A percentile compares a stretch with the other conserved stretches of the same genome.
These are phyloP conservation scores for Caenorhabditis imperialis DNA, from an alignment of 2,888 invertebrate species.

Conservation along the genomic window DNA sequence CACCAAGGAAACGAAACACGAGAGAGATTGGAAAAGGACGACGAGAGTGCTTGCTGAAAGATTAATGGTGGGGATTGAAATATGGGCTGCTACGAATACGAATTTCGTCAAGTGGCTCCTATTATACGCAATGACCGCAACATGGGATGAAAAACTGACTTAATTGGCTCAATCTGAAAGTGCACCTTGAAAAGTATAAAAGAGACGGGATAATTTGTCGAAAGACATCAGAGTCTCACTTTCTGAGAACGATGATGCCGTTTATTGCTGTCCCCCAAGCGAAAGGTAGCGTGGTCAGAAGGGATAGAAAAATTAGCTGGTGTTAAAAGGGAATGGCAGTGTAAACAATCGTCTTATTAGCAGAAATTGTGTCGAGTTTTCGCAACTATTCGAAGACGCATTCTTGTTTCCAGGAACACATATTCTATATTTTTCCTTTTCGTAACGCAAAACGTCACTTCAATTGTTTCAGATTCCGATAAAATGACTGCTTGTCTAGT, in stretches of 20 bases:
- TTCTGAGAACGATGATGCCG: constrained; percentile 37
- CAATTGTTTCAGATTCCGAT: constrained; percentile 17
- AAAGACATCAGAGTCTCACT: constrained; percentile 20
- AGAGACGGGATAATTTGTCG: constrained; percentile 3
- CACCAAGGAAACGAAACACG: constrained; percentile 3
- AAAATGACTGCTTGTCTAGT: constrained; percentile 50
- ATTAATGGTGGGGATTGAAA: constrained; percentile 21
- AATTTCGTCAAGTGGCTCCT: too few species aligned
- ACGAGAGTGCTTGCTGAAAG: constrained; percentile 20
- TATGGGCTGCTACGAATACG: constrained; percentile 11
- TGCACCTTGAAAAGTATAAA: constrained; percentile 26
- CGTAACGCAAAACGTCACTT: not conserved
- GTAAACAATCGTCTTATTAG: constrained; percentile 18
- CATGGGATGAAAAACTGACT: not conserved
- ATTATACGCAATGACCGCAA: too few species aligned
- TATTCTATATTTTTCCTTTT: not conserved
- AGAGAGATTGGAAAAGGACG: not conserved
- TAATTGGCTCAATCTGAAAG: constrained; percentile 1
- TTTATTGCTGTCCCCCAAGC: constrained; percentile 35
- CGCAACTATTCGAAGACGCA: not conserved
- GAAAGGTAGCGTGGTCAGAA: constrained; percentile 8
- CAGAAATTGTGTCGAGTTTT: too few species aligned
- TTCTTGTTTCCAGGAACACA: not conserved
- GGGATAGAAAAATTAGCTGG: constrained; percentile 15
- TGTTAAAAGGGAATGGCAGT: constrained; percentile 4